Percentiles rank a stretch among this genome's conserved stretches.
Evolutionary conservation across 1,140 invertebrate species (phyloP).

Genomic region (Monochamus saltuarius): DNA sequence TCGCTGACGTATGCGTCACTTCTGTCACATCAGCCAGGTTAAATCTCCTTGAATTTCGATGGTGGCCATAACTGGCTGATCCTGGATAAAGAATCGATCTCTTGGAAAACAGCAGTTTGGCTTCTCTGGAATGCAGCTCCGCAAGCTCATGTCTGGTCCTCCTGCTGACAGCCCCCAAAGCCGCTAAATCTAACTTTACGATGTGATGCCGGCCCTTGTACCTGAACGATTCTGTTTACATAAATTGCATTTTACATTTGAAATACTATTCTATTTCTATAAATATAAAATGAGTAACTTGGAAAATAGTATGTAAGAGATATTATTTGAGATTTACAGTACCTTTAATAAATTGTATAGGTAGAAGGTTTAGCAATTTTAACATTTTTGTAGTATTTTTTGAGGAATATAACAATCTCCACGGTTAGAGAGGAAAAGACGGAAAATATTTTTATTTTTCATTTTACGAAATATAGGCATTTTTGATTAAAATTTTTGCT

Average conservation of each 20-base stretch:
- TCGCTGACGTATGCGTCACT: constrained; percentile 50
- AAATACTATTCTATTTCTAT: background rate
- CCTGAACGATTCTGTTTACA: constrained; percentile 3
- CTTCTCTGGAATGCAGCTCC: constrained; percentile 37
- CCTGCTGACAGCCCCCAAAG: constrained; percentile 31
- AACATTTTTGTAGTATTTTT: no score
- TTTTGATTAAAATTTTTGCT: no score
- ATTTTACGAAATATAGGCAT: no score
- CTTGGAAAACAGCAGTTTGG: constrained; percentile 29
- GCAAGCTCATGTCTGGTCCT: constrained; percentile 37
- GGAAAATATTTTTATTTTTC: no score
- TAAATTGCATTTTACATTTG: background rate
- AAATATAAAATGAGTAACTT: no score
- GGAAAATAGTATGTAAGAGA: no score
- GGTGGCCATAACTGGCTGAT: constrained; percentile 47
- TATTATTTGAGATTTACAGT: no score
- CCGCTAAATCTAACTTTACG: constrained; percentile 31
- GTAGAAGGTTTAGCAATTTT: no score
- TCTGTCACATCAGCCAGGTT: constrained; percentile 50
- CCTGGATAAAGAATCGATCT: constrained; percentile 35
- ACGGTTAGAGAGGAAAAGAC: no score
- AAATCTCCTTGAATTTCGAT: constrained; percentile 42
- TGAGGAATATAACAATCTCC: no score
- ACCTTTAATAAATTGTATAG: no score
- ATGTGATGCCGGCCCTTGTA: constrained; percentile 31